Percentiles rank a stretch among this genome's conserved stretches.
Conservation (phyloP, 2,888 invertebrate species). For the Chrysopilus asiliformis region DNA sequence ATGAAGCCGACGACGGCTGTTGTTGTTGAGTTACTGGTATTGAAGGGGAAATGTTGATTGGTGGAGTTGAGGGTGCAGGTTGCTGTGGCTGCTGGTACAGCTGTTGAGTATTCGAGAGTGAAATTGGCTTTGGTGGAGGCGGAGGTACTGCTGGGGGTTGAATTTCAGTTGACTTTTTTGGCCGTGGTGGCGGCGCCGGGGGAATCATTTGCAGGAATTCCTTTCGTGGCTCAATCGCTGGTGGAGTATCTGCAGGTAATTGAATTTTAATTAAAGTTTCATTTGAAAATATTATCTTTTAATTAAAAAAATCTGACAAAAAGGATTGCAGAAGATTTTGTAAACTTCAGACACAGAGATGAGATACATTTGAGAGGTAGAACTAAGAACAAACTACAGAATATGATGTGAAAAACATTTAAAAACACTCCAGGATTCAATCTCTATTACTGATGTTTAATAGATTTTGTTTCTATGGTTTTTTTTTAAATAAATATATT, state of each 20-base stretch:
- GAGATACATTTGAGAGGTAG: too few species aligned
- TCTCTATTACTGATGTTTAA: too few species aligned
- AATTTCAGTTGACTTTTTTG: conserved; percentile 26
- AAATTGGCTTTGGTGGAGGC: conserved; percentile 35
- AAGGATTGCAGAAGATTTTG: too few species aligned
- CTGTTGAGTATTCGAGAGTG: not conserved
- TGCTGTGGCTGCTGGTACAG: conserved; percentile 14
- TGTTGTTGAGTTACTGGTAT: not conserved
- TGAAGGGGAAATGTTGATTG: not conserved
- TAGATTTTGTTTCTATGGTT: too few species aligned
- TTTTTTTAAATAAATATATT: too few species aligned
- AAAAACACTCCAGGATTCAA: too few species aligned
- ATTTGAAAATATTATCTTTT: too few species aligned
- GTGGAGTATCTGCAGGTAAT: conserved; percentile 24
- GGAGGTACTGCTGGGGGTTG: conserved; percentile 36
- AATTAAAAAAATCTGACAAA: too few species aligned
- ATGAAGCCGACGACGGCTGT: not conserved
- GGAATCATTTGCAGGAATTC: conserved; percentile 32
- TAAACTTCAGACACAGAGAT: too few species aligned
- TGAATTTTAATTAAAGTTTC: too few species aligned
- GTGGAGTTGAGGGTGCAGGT: not conserved
- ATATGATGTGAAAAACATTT: too few species aligned
- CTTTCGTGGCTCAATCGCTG: conserved; percentile 34
- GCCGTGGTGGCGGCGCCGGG: conserved; percentile 36
- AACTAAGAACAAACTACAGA: too few species aligned